Percentiles rank a stretch among this genome's conserved stretches.
These are phyloP conservation scores for Drosophila mayri DNA, from an alignment of 1,140 invertebrate species.

Conservation along the genomic window DNA sequence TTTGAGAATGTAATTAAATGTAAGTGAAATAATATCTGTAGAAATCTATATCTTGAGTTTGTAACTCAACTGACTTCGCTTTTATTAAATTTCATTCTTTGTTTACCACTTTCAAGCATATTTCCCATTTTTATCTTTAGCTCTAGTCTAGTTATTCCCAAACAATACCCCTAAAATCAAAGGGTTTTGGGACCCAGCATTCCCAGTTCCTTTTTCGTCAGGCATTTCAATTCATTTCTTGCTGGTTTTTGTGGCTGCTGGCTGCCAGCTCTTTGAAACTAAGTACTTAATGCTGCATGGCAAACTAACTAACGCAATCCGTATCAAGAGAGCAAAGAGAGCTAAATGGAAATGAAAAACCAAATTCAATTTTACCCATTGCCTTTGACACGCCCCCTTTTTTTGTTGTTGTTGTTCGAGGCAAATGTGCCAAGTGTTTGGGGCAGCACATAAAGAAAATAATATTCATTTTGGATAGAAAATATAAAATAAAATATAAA, in stretches of 20 bases:
- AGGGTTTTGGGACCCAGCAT: background rate
- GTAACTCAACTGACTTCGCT: background rate
- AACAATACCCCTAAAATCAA: conserved; percentile 12
- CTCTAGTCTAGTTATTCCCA: background rate
- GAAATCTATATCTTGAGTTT: background rate
- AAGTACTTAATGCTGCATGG: conserved; percentile 41
- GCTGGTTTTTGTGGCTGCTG: conserved; percentile 12
- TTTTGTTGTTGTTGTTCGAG: background rate
- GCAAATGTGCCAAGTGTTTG: conserved; percentile 73
- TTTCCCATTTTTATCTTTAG: background rate
- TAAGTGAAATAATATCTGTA: background rate
- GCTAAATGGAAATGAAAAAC: conserved; percentile 66
- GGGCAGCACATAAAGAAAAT: conserved; percentile 28
- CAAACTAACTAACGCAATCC: conserved; percentile 54
- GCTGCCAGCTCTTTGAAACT: conserved; percentile 51
- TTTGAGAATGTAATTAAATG: background rate
- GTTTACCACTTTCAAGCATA: no score
- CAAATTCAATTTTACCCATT: conserved; percentile 71
- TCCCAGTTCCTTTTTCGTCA: conserved; percentile 1
- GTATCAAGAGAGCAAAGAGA: conserved; percentile 30
- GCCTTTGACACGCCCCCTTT: conserved; percentile 55
- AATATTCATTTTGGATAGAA: no score
- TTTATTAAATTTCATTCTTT: background rate
- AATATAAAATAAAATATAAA: background rate
- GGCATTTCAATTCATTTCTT: conserved; percentile 18